These are phyloP conservation scores for Clytia hemisphaerica DNA, from an alignment of 30 jellyfish, hydroid and myxozoan species.

Conservation along the genomic window DNA sequence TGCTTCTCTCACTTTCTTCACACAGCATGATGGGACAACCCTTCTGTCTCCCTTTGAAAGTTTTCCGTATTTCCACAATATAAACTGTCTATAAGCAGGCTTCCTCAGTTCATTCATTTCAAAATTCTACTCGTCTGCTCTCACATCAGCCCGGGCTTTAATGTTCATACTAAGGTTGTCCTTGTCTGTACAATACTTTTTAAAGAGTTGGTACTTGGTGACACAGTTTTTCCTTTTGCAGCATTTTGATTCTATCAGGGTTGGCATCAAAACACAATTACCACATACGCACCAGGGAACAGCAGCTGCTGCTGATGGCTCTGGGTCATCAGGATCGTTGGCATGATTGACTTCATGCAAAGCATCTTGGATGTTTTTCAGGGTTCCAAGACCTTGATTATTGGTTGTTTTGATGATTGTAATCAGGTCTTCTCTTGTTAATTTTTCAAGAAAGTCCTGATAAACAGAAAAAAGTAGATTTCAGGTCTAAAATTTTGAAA, in stretches of 20 bases:
- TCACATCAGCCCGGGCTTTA: constrained; percentile 18
- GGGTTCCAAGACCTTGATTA: no score
- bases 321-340: no score
- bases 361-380: no score
- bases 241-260: constrained; percentile 6
- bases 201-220: constrained; percentile 1
- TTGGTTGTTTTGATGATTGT: no score
- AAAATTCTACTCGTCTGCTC: constrained; percentile 20
- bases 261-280: background rate
- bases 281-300: constrained; percentile 38
- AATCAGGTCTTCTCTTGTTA: no score
- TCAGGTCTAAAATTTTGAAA: no score
- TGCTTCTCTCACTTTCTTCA: background rate
- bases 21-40: constrained; percentile 20
- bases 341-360: no score
- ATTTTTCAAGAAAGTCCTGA: no score
- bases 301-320: no score
- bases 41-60: constrained; percentile 20
- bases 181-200: constrained; percentile 21
- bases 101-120: constrained; percentile 3
- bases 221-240: constrained; percentile 12
- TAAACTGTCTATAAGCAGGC: constrained; percentile 23
- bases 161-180: constrained; percentile 1
- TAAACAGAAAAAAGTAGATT: no score
- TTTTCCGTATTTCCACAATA: constrained; percentile 27